These are phyloP conservation scores for Agriopis marginaria DNA, from an alignment of 2,888 invertebrate genomes.

Conservation along the genomic window DNA sequence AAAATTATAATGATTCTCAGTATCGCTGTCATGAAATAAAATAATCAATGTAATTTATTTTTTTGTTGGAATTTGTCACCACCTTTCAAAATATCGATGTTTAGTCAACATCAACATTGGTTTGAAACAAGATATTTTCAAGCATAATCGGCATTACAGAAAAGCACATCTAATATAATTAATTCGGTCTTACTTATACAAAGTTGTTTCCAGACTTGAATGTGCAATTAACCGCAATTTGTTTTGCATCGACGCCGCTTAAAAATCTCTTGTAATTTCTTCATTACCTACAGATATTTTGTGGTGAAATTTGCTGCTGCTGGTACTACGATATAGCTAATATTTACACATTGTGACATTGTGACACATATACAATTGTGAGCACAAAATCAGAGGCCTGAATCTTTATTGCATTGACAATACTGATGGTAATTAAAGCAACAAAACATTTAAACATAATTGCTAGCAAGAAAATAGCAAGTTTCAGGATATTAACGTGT, in stretches of 20 bases:
- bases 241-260: not conserved
- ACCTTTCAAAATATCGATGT: not conserved
- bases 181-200: not conserved
- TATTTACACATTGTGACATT: no score
- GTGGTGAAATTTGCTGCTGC: not conserved
- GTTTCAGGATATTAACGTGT: not conserved
- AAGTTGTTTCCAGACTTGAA: no score
- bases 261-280: not conserved
- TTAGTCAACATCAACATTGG: slow-evolving; percentile 1
- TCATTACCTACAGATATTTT: not conserved
- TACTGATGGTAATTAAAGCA: not conserved
- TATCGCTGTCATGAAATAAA: slow-evolving; percentile 52
- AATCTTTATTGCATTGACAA: slow-evolving; percentile 14
- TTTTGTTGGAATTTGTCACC: not conserved
- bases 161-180: not conserved
- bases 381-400: slow-evolving; percentile 33
- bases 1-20: slow-evolving; percentile 65
- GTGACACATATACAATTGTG: no score
- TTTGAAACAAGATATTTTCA: not conserved
- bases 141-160: not conserved
- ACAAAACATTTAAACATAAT: not conserved
- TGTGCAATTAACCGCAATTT: no score
- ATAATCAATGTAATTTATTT: slow-evolving; percentile 2
- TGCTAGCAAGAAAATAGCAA: not conserved
- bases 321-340: slow-evolving; percentile 31